These are phyloP conservation scores for Gobius niger DNA, from an alignment of 2,113 vertebrate genomes.

Conservation along the genomic window DNA sequence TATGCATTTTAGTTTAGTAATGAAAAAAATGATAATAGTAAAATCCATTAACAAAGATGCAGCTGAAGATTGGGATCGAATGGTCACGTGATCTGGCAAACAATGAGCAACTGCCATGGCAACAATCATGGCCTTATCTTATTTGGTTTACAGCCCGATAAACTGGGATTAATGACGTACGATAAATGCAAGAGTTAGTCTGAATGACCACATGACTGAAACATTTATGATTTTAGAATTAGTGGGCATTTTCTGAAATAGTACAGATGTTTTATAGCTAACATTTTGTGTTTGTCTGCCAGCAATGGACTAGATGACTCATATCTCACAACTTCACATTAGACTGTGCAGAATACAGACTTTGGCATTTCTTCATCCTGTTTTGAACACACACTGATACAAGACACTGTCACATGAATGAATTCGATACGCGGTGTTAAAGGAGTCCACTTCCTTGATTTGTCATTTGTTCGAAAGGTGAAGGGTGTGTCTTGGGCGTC, in stretches of 20 bases:
- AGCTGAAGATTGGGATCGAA: background rate
- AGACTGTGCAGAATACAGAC: too few relatives aligned
- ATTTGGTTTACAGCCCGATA: constrained; percentile 8
- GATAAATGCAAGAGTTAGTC: background rate
- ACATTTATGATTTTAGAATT: too few relatives aligned
- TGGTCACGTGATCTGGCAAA: background rate
- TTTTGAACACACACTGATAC: too few relatives aligned
- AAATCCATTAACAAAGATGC: background rate
- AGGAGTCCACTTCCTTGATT: background rate
- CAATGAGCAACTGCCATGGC: background rate
- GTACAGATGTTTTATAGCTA: background rate
- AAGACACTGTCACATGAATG: too few relatives aligned
- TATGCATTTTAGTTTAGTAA: too few relatives aligned
- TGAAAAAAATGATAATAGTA: background rate
- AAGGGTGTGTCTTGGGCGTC: constrained; percentile 64
- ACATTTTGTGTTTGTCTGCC: background rate
- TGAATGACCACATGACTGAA: too few relatives aligned
- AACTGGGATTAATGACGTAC: background rate
- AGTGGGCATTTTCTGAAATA: background rate
- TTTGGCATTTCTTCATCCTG: too few relatives aligned
- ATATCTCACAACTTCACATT: background rate
- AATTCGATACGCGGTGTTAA: background rate
- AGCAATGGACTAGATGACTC: background rate
- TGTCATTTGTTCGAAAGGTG: background rate
- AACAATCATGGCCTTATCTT: constrained; percentile 1